Percentiles rank a stretch among this genome's conserved stretches.
Evolutionary conservation across 2,888 invertebrate genomes (phyloP).

Genomic region (Drosophila siamana): DNA sequence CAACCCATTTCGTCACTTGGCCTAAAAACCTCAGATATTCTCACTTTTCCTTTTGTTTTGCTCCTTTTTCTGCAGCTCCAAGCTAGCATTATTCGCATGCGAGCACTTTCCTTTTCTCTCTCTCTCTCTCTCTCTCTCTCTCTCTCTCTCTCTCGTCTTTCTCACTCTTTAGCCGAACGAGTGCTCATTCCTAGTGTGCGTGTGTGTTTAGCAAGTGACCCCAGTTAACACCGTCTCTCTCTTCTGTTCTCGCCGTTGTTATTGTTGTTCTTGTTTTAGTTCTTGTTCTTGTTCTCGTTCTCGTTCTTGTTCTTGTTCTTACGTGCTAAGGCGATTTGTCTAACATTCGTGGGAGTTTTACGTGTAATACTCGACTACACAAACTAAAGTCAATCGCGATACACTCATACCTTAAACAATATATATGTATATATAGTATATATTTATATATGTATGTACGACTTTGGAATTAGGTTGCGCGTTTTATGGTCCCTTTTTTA

Average conservation of each 20-base stretch:
- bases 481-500: slow-evolving; percentile 21
- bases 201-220: slow-evolving; percentile 29
- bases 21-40: slow-evolving; percentile 67
- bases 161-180: slow-evolving; percentile 12
- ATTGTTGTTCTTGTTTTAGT: slow-evolving; percentile 14
- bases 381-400: slow-evolving; percentile 29
- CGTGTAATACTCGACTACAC: slow-evolving; percentile 55
- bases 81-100: slow-evolving; percentile 69
- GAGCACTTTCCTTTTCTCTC: slow-evolving; percentile 64
- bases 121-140: slow-evolving; percentile 13
- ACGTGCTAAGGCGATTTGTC: slow-evolving; percentile 41
- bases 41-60: slow-evolving; percentile 62
- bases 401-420: background rate
- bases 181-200: slow-evolving; percentile 27
- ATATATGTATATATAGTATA: slow-evolving; percentile 25
- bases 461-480: slow-evolving; percentile 48
- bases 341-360: slow-evolving; percentile 54
- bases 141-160: slow-evolving; percentile 31
- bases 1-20: slow-evolving; percentile 58
- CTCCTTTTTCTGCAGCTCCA: slow-evolving; percentile 47
- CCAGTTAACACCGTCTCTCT: slow-evolving; percentile 38
- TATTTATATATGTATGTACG: slow-evolving; percentile 5
- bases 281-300: slow-evolving; percentile 17
- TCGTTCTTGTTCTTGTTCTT: slow-evolving; percentile 18
- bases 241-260: slow-evolving; percentile 6